Base-by-base conservation (phyloP, 2,113 vertebrate genomes). In the Paracanthobrama guichenoti region DNA sequence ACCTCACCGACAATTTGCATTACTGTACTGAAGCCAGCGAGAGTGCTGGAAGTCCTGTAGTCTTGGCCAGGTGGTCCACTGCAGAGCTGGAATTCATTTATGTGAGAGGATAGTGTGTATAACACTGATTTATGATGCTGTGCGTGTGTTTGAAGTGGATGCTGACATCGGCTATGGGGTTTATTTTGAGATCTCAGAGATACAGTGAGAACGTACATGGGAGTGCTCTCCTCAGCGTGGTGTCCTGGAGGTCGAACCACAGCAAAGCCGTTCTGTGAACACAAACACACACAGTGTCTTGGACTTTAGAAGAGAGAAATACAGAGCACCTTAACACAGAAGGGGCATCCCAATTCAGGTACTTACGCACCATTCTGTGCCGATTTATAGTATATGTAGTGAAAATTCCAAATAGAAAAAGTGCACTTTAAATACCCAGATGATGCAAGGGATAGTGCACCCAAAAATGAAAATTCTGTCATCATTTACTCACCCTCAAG, bases 191-290 rank as follows among this genome's bases (percentile, higher is more conserved):
- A 39, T 14, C 57, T 3, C 1, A 8, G 78, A 67, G 26, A 80
- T 55, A 16, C 26, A 24, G 57, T 60, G 48, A 59, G 26, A 57
- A 95, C 98, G 97, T 86, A 99, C 98, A 99, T 99, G 31, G 97
- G 97, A 0, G 97, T 97, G 91, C 96, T 98, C 92, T 99, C 97
- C 91, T 99, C 98, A 0, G 98, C 98, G 0, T 99, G 98, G 89
- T 99, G 98, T 90, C 98, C 97, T 0, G 98, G 98, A 46, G 98
- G 98, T 39, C 98, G 95, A 31, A 99, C 97, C 10, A 99, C 96
- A 75, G 98, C 98, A 89, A 99, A 99, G 64, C 97, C 97, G 1
- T 99, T 99, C 98, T 99, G 88, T 24, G 77, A 85, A 76, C 0
- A 81, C 77, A 88, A 85, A 82, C 81, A 85, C 55, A 42, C 18